Percentiles rank a stretch among this genome's conserved stretches.
Evolutionary conservation across 35 echinoderm and acorn worm genomes (phyloP).

Genomic region (Anneissia japonica): DNA sequence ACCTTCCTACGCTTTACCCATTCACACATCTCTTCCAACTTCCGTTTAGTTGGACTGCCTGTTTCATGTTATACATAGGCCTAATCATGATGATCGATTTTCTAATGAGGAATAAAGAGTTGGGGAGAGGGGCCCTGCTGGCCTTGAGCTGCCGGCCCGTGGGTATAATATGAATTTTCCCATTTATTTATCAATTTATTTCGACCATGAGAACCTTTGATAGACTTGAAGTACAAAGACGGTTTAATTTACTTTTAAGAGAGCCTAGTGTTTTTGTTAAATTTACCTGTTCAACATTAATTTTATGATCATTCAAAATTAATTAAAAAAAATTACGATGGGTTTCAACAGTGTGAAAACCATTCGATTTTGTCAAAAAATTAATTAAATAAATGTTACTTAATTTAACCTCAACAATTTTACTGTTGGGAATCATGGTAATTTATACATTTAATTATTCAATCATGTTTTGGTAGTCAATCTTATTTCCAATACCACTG

Average conservation of each 20-base stretch:
- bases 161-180: conserved; percentile 29
- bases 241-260: conserved; percentile 15
- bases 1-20: conserved; percentile 26
- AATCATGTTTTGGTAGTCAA: conserved; percentile 30
- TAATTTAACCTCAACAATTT: conserved; percentile 7
- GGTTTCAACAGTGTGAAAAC: conserved; percentile 21
- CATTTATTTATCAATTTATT: conserved; percentile 29
- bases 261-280: neutral
- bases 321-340: conserved; percentile 9
- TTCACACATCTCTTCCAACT: conserved; percentile 20
- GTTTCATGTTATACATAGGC: conserved; percentile 35
- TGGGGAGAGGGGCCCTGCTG: too few species aligned
- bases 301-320: conserved; percentile 6
- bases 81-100: too few species aligned
- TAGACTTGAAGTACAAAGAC: conserved; percentile 22
- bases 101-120: too few species aligned
- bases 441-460: neutral
- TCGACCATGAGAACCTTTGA: conserved; percentile 1
- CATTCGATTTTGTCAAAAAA: too few species aligned
- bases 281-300: conserved; percentile 25
- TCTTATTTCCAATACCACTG: conserved; percentile 34
- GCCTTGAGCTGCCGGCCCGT: too few species aligned
- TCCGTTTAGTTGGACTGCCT: conserved; percentile 46
- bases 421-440: neutral
- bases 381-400: conserved; percentile 1